These are phyloP conservation scores for Poecilia velifera DNA, from an alignment of 2,797 vertebrate genomes.

Conservation along the genomic window DNA sequence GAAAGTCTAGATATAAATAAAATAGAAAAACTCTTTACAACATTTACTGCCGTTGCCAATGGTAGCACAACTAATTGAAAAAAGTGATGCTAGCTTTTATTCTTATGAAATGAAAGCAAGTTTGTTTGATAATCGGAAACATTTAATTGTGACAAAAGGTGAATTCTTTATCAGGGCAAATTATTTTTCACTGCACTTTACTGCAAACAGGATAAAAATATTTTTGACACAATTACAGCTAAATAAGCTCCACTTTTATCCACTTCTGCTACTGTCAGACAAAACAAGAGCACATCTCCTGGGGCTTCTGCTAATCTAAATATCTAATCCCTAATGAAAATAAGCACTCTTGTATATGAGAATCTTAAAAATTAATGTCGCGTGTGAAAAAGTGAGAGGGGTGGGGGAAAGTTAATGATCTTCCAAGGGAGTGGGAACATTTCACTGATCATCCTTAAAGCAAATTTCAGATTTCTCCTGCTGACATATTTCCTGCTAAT, in stretches of 20 bases:
- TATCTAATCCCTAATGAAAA: slow-evolving; percentile 12
- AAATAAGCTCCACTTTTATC: not conserved
- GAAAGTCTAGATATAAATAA: not conserved
- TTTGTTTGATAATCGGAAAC: not conserved
- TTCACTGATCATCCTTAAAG: slow-evolving; percentile 19
- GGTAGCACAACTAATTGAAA: not conserved
- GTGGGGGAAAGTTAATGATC: not conserved
- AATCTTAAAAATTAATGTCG: slow-evolving; percentile 1
- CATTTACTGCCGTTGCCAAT: not conserved
- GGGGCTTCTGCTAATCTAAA: not conserved
- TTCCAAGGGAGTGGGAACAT: slow-evolving; percentile 3
- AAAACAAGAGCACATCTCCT: slow-evolving; percentile 8
- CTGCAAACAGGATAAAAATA: not conserved
- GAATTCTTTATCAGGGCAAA: not conserved
- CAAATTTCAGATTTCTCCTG: slow-evolving; percentile 16
- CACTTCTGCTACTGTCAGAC: not conserved
- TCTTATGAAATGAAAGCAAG: not conserved
- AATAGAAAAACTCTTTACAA: not conserved
- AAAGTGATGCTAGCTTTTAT: not conserved
- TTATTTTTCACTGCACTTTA: not conserved
- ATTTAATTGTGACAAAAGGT: not conserved
- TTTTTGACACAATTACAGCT: not conserved
- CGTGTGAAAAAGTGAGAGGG: not conserved
- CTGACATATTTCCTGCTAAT: slow-evolving; percentile 26
- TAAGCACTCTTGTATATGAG: not conserved